Evolutionary conservation across 2,113 vertebrate species (phyloP).

Genomic region (Lepus americanus): DNA sequence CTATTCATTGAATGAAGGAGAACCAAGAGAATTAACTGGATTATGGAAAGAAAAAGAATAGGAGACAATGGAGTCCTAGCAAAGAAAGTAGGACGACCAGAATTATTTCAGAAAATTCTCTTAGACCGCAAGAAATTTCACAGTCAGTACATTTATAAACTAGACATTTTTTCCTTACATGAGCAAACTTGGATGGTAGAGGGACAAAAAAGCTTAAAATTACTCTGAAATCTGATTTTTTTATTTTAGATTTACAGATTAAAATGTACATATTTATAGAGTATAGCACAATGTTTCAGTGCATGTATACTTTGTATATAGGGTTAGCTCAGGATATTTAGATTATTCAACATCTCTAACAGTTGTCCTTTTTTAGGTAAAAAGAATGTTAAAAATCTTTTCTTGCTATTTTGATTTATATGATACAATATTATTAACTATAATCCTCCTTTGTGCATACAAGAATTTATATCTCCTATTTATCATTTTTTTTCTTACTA

Average conservation of each 20-base stretch:
- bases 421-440: background rate
- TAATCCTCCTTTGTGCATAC: background rate
- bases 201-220: background rate
- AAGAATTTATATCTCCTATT: background rate
- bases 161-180: background rate
- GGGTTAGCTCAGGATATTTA: background rate
- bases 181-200: background rate
- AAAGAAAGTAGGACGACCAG: background rate
- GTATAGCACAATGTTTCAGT: background rate
- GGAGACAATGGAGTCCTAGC: background rate
- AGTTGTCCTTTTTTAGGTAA: background rate
- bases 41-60: background rate
- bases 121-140: background rate
- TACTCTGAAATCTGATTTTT: background rate
- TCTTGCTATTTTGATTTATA: background rate
- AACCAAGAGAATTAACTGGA: background rate
- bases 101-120: background rate
- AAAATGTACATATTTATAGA: background rate
- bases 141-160: background rate
- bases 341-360: background rate
- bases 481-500: background rate
- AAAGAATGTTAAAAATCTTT: background rate
- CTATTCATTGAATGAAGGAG: background rate
- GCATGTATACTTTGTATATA: background rate
- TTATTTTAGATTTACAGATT: background rate